Conservation (phyloP, 1,140 invertebrate genomes). For the Drosophila bocqueti region DNA sequence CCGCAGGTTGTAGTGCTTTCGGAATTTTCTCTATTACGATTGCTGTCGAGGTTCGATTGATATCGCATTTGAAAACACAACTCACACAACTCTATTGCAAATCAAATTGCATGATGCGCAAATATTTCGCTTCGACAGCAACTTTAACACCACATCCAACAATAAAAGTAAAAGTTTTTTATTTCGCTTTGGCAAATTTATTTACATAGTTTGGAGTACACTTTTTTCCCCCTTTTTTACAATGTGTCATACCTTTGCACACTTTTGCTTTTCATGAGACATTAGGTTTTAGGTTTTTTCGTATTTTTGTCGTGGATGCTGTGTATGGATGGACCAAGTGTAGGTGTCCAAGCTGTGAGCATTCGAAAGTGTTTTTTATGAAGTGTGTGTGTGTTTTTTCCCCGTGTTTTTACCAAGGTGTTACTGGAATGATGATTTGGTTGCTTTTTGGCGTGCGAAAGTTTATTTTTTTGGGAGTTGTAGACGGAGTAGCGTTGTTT, state of each 20-base stretch:
- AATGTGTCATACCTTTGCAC: slow-evolving; percentile 70
- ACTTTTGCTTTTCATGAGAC: slow-evolving; percentile 76
- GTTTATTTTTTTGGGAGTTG: slow-evolving; percentile 40
- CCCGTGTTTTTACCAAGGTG: slow-evolving; percentile 17
- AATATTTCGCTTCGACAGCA: slow-evolving; percentile 58
- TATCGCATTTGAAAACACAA: slow-evolving; percentile 59
- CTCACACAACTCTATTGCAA: slow-evolving; percentile 56
- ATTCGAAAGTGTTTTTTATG: slow-evolving; percentile 62
- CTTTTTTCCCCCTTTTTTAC: slow-evolving; percentile 36
- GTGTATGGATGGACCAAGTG: slow-evolving; percentile 36
- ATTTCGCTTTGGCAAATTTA: slow-evolving; percentile 57
- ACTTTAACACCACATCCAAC: slow-evolving; percentile 23
- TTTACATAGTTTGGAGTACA: slow-evolving; percentile 60
- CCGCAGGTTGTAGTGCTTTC: slow-evolving; percentile 18
- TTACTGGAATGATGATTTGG: slow-evolving; percentile 50
- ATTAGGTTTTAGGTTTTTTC: slow-evolving; percentile 57
- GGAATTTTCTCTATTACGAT: slow-evolving; percentile 29
- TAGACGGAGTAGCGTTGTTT: slow-evolving; percentile 22
- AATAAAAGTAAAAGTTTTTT: slow-evolving; percentile 79
- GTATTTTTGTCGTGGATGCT: slow-evolving; percentile 26
- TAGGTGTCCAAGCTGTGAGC: slow-evolving; percentile 56
- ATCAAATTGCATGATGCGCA: slow-evolving; percentile 80
- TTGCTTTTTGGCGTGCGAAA: slow-evolving; percentile 65
- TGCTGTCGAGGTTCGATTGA: slow-evolving; percentile 39
- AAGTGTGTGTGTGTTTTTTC: slow-evolving; percentile 20